phyloP scores from a whole-genome alignment of 1,140 invertebrate genomes.

The Trichonephila clavipes region DNA sequence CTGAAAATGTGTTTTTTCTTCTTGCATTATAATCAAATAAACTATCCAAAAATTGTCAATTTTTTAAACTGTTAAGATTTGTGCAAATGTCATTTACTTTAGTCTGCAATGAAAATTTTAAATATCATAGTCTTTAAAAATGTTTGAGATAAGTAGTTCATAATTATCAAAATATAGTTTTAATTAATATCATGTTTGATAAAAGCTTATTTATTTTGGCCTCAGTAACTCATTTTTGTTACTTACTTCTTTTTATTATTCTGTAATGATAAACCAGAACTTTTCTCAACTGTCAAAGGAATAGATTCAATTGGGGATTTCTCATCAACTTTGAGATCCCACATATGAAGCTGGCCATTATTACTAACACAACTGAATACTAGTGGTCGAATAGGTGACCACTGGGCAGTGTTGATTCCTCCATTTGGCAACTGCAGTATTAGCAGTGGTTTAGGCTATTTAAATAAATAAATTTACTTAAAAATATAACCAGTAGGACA shows the following conservation, averaged over 20 bases:
- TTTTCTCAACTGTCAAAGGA: background rate
- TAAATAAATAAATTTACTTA: background rate
- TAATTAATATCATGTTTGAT: no score
- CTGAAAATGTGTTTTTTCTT: no score
- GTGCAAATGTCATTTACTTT: no score
- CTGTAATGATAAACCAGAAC: slow-evolving; percentile 43
- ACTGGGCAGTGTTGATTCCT: slow-evolving; percentile 58
- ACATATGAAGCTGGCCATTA: slow-evolving; percentile 64
- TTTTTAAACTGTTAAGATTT: no score
- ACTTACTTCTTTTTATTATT: slow-evolving; percentile 64
- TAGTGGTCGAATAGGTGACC: slow-evolving; percentile 72
- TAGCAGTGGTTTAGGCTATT: slow-evolving; percentile 68
- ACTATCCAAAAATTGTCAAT: no score
- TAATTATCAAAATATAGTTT: no score
- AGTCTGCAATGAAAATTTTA: no score
- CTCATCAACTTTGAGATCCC: slow-evolving; percentile 60
- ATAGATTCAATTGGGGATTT: slow-evolving; percentile 27
- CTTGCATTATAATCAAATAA: no score
- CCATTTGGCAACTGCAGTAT: slow-evolving; percentile 51
- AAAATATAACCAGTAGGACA: background rate
- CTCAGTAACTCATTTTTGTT: background rate
- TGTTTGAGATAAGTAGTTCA: no score
- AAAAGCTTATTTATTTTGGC: no score
- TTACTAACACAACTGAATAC: slow-evolving; percentile 49
- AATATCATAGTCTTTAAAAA: no score